phyloP scores from a whole-genome alignment of 2,797 vertebrate genomes.

The Spizella passerina region DNA sequence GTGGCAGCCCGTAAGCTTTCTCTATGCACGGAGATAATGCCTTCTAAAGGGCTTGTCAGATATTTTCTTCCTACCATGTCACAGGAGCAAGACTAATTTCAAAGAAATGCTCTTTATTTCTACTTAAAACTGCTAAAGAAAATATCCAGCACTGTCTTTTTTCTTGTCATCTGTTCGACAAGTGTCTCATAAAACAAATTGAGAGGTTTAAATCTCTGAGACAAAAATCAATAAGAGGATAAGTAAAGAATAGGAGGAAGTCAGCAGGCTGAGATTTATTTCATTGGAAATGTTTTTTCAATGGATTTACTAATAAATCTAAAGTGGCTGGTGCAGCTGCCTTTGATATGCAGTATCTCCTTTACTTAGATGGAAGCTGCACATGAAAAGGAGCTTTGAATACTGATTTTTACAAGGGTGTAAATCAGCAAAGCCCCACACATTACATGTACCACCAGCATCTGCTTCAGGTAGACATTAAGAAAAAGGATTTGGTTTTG shows the following conservation, averaged over 20 bases:
- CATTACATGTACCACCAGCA: slow-evolving; percentile 23
- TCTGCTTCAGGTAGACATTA: slow-evolving; percentile 33
- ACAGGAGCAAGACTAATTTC: slow-evolving; percentile 62
- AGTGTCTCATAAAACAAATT: slow-evolving; percentile 74
- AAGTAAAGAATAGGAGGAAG: slow-evolving; percentile 71
- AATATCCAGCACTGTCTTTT: slow-evolving; percentile 50
- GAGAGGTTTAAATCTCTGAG: slow-evolving; percentile 72
- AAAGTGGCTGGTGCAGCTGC: slow-evolving; percentile 41
- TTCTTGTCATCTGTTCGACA: slow-evolving; percentile 59
- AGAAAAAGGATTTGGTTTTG: neutral
- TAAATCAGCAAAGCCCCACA: slow-evolving; percentile 57
- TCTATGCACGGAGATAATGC: neutral
- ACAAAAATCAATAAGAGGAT: slow-evolving; percentile 73
- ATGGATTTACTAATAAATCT: slow-evolving; percentile 74
- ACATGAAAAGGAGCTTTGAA: slow-evolving; percentile 62
- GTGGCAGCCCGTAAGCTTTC: slow-evolving; percentile 25
- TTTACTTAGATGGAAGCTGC: slow-evolving; percentile 54
- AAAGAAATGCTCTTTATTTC: slow-evolving; percentile 65
- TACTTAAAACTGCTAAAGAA: slow-evolving; percentile 65
- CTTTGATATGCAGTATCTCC: slow-evolving; percentile 51
- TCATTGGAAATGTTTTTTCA: slow-evolving; percentile 72
- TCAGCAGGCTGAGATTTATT: slow-evolving; percentile 73
- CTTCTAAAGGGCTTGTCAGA: slow-evolving; percentile 47
- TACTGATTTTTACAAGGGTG: slow-evolving; percentile 68
- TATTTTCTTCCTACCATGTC: slow-evolving; percentile 30